Base-by-base conservation (phyloP, 2,888 invertebrate species). In the Caenorhabditis uteleia region DNA sequence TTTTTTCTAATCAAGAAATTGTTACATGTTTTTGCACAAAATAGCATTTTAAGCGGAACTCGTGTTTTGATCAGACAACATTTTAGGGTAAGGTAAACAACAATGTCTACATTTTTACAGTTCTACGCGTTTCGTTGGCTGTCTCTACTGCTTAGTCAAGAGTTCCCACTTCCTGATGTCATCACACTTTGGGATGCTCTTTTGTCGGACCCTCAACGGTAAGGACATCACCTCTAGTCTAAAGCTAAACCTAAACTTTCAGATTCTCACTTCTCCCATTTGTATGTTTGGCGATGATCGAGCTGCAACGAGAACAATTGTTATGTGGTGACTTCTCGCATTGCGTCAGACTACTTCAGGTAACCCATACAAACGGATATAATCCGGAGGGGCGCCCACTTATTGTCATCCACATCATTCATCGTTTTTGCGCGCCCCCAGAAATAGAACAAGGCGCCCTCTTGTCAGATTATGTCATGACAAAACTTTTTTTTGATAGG, bases 151-250 rank as follows among this genome's bases (percentile, higher is more conserved):
- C 87, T 98, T 7, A 95, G 95, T 2, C 97, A 98, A 87, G 97
- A 98, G 86, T 97, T 97, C 85, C 91, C 93, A 21, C 87, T 98
- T 73, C 97, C 98, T 48, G 97, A 98, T 85, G 93, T 98, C 0
- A 89, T 97, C 79, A 88, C 95, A 68, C 90, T 98, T 80, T 98
- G 98, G 98, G 98, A 98, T 84, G 91, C 94, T 0, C 85, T 98
- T 48, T 92, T 98, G 84, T 90, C 95, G 0, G 95, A 95, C 85
- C 88, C 89, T 48, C 88, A 90, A 51, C 88, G 97, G 56, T 75
- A 20, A 14, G 23, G 7, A 2, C 20, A 7, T 20, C 4, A 21
- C 16, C 27, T 40, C 21, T 10, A 23, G 10, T 3, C 25, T 3
- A 14, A 31, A 36, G 20, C 10, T n/a, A n/a, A n/a, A n/a, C n/a